Evolutionary conservation across 2,888 invertebrate species (phyloP).

Genomic region (Agapetus fuscipes): DNA sequence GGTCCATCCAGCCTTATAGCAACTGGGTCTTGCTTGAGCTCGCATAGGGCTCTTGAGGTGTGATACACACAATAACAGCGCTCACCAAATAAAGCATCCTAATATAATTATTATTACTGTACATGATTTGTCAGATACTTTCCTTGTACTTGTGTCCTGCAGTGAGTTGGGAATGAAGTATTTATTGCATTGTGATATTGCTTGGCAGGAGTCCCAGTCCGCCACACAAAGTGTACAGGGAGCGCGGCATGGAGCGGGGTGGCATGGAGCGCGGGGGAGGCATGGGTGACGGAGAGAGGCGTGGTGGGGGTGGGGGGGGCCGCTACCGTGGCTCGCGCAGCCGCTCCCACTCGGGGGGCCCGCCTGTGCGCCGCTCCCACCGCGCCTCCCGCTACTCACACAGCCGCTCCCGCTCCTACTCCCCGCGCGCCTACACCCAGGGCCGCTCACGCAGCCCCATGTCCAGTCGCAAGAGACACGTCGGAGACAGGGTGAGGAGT

Average conservation of each 20-base stretch:
- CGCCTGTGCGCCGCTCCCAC: constrained; percentile 36
- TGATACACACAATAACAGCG: too few relatives aligned
- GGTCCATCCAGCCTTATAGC: too few relatives aligned
- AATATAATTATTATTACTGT: too few relatives aligned
- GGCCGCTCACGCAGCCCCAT: constrained; percentile 66
- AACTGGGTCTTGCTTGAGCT: too few relatives aligned
- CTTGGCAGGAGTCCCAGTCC: constrained; percentile 29
- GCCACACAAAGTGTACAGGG: too few relatives aligned
- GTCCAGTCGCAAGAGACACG: constrained; percentile 70
- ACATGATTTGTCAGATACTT: too few relatives aligned
- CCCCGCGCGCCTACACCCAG: constrained; percentile 49
- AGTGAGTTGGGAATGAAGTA: too few relatives aligned
- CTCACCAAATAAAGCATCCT: too few relatives aligned
- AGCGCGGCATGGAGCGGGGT: constrained; percentile 31
- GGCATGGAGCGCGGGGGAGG: constrained; percentile 29
- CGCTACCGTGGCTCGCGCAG: constrained; percentile 43
- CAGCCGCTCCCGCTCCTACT: constrained; percentile 55
- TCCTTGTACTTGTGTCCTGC: too few relatives aligned
- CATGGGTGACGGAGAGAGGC: constrained; percentile 31
- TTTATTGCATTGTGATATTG: too few relatives aligned
- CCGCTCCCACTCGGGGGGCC: constrained; percentile 49
- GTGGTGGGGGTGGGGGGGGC: constrained; percentile 27
- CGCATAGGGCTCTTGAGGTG: too few relatives aligned
- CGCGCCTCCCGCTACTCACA: constrained; percentile 51
- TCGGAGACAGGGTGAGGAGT: constrained; percentile 67